These are phyloP conservation scores for Xiphophorus hellerii DNA, from an alignment of 2,113 vertebrate species.

Conservation along the genomic window DNA sequence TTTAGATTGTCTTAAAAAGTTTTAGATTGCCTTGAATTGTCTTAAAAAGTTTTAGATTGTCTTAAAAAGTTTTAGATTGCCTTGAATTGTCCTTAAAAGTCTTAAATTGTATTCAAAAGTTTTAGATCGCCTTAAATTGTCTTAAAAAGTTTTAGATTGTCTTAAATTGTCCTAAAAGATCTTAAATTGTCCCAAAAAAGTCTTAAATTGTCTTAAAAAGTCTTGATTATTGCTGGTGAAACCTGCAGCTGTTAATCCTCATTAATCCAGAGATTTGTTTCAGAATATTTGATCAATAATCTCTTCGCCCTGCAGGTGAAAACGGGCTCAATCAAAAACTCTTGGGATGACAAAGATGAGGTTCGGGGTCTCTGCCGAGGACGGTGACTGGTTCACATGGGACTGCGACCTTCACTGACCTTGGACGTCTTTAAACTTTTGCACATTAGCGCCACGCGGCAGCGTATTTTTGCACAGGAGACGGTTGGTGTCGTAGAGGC, in stretches of 20 bases:
- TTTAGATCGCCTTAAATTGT: too few relatives aligned
- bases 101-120: too few relatives aligned
- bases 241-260: background rate
- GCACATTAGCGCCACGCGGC: slow-evolving; percentile 53
- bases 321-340: slow-evolving; percentile 30
- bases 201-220: too few relatives aligned
- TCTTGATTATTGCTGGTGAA: background rate
- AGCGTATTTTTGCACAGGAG: slow-evolving; percentile 21
- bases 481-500: background rate
- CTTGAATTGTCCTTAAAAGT: too few relatives aligned
- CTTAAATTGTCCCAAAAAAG: too few relatives aligned
- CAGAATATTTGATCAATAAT: background rate
- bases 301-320: slow-evolving; percentile 34
- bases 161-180: too few relatives aligned
- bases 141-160: too few relatives aligned
- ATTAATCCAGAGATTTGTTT: background rate
- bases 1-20: too few relatives aligned
- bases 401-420: slow-evolving; percentile 23
- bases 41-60: too few relatives aligned
- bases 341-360: slow-evolving; percentile 13
- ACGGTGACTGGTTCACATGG: slow-evolving; percentile 6
- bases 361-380: slow-evolving; percentile 3
- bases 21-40: too few relatives aligned
- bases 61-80: too few relatives aligned
- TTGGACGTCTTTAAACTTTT: slow-evolving; percentile 43